Evolutionary conservation across 1,140 invertebrate genomes (phyloP).

Genomic region (Drosophila murphyi): DNA sequence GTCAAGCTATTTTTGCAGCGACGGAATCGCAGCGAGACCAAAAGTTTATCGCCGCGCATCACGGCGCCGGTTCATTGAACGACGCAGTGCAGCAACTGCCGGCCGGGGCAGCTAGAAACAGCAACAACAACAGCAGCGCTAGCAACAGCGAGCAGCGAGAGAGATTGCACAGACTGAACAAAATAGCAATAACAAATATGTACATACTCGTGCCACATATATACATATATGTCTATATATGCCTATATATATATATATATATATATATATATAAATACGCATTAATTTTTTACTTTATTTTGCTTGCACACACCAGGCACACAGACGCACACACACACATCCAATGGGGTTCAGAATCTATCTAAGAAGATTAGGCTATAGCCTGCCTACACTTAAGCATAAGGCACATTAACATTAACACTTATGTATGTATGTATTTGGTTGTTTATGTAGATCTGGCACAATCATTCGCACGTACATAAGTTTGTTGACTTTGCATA

Average conservation of each 20-base stretch:
- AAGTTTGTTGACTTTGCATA: constrained; percentile 47
- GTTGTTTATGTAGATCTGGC: constrained; percentile 28
- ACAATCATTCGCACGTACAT: constrained; percentile 28
- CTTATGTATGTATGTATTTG: constrained; percentile 28
- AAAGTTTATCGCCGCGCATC: constrained; percentile 80
- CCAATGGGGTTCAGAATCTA: constrained; percentile 78
- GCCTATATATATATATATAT: constrained; percentile 11
- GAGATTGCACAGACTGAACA: constrained; percentile 78
- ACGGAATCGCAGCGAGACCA: constrained; percentile 70
- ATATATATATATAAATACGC: constrained; percentile 1
- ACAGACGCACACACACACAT: constrained; percentile 48
- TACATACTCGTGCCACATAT: neutral
- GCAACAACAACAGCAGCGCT: constrained; percentile 8
- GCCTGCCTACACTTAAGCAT: constrained; percentile 6
- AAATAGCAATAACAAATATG: constrained; percentile 67
- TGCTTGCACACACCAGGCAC: constrained; percentile 58
- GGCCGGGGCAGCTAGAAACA: constrained; percentile 16
- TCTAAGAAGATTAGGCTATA: constrained; percentile 68
- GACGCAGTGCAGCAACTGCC: constrained; percentile 48
- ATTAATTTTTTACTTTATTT: constrained; percentile 51
- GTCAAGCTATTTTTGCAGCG: constrained; percentile 85
- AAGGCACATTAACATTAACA: constrained; percentile 40
- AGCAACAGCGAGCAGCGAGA: constrained; percentile 49
- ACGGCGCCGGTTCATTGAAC: constrained; percentile 82
- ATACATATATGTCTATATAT: neutral